phyloP scores from a whole-genome alignment of 2,797 vertebrate species.

The Distichodus sexfasciatus region DNA sequence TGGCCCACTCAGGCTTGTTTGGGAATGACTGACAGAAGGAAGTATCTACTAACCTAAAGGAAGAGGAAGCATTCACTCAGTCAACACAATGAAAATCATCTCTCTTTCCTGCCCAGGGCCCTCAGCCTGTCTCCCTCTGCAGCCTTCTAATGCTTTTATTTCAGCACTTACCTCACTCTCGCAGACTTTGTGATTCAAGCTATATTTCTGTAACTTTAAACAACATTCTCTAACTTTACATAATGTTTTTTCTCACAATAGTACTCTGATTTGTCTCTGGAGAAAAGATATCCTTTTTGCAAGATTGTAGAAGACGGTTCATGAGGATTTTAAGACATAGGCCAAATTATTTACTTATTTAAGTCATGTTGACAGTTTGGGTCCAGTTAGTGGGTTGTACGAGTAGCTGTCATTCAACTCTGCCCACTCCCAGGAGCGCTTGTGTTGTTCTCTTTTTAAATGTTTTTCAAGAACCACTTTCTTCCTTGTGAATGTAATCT shows the following conservation, averaged over 20 bases:
- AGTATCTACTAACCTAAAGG: conserved; percentile 39
- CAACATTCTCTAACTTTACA: too few species aligned
- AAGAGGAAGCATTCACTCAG: conserved; percentile 34
- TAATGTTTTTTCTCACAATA: too few species aligned
- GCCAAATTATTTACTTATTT: too few species aligned
- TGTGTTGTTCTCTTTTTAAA: conserved; percentile 5
- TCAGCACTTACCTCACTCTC: background rate
- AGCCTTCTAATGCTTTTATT: background rate
- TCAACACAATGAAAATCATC: conserved; percentile 24
- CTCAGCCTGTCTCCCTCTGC: background rate
- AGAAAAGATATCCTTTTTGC: too few species aligned
- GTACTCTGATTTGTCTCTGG: too few species aligned
- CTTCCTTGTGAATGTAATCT: background rate
- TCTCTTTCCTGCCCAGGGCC: background rate
- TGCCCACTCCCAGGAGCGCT: background rate
- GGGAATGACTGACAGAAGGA: conserved; percentile 43
- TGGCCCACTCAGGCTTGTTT: conserved; percentile 24
- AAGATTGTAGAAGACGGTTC: too few species aligned
- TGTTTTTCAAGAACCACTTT: background rate
- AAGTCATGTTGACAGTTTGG: too few species aligned
- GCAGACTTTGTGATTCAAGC: too few species aligned
- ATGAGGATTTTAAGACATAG: too few species aligned
- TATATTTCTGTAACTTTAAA: too few species aligned
- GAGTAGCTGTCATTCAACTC: conserved; percentile 19
- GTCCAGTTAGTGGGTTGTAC: background rate